A percentile compares a stretch with the other conserved stretches of the same genome.
Evolutionary conservation across 2,113 vertebrate genomes (phyloP).

Genomic region (Triplophysa rosa): DNA sequence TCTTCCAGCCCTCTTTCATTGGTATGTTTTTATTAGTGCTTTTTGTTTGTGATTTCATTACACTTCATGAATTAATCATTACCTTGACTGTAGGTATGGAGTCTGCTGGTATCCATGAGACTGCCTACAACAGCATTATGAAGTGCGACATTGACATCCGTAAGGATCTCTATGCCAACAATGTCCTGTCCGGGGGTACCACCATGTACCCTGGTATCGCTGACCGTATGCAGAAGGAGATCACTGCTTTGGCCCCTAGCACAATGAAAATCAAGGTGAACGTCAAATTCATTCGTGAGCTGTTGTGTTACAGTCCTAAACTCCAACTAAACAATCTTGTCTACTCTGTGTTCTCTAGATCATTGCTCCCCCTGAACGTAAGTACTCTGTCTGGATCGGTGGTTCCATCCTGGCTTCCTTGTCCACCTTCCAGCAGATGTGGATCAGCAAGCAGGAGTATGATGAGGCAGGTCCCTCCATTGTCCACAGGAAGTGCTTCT

Average conservation of each 20-base stretch:
- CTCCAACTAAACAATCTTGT: slow-evolving; percentile 3
- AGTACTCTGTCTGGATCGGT: slow-evolving; percentile 98
- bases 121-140: slow-evolving; percentile 79
- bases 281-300: neutral
- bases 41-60: no score
- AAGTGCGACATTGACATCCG: slow-evolving; percentile 80
- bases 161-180: slow-evolving; percentile 79
- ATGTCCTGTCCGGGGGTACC: slow-evolving; percentile 74
- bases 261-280: slow-evolving; percentile 81
- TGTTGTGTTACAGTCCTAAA: neutral
- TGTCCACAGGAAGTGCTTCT: slow-evolving; percentile 99
- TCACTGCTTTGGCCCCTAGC: slow-evolving; percentile 77
- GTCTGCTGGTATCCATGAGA: slow-evolving; percentile 77
- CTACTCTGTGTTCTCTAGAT: slow-evolving; percentile 74
- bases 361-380: slow-evolving; percentile 96
- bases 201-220: slow-evolving; percentile 77
- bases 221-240: slow-evolving; percentile 81
- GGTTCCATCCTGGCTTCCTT: slow-evolving; percentile 98
- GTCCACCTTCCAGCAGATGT: slow-evolving; percentile 99
- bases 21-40: slow-evolving; percentile 71
- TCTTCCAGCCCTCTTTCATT: slow-evolving; percentile 98
- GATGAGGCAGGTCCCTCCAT: slow-evolving; percentile 98
- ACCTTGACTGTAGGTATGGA: slow-evolving; percentile 70
- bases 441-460: slow-evolving; percentile 99
- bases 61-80: neutral